Percentiles rank a stretch among this genome's conserved stretches.
These are phyloP conservation scores for Heteronetta atricapilla DNA, from an alignment of 2,113 vertebrate species.

Conservation along the genomic window DNA sequence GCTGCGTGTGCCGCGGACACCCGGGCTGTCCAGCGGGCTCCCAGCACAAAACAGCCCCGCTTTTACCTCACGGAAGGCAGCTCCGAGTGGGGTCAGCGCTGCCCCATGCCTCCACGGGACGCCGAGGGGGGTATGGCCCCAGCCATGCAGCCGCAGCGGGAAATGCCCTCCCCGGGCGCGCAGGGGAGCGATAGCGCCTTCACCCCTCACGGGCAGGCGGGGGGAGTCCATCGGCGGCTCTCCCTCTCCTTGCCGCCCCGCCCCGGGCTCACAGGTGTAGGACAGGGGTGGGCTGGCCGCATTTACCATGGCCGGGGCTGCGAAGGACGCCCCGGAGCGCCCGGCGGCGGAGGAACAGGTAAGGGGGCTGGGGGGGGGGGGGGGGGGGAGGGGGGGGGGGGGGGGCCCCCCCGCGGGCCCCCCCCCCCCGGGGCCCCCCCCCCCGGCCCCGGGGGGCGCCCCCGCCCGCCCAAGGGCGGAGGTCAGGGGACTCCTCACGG, in stretches of 20 bases:
- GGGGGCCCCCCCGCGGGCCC: too few species aligned
- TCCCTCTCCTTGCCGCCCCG: not conserved
- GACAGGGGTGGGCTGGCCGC: not conserved
- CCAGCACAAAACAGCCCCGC: rapidly evolving
- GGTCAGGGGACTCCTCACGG: too few species aligned
- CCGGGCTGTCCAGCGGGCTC: too few species aligned
- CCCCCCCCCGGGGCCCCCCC: too few species aligned
- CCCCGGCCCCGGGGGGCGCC: too few species aligned
- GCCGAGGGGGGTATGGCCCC: too few species aligned
- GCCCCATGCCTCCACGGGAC: not conserved
- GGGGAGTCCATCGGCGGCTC: not conserved
- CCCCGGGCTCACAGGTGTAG: slow-evolving; percentile 32
- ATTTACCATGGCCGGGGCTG: not conserved
- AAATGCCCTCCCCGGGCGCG: too few species aligned
- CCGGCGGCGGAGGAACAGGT: not conserved
- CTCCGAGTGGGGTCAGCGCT: not conserved
- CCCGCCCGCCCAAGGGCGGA: too few species aligned
- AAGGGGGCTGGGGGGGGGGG: not conserved
- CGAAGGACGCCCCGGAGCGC: not conserved
- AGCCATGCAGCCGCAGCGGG: not conserved
- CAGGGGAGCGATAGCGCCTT: not conserved
- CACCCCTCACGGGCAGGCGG: not conserved
- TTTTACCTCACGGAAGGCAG: not conserved
- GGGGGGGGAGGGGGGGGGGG: too few species aligned
- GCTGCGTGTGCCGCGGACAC: not conserved